These are phyloP conservation scores for Lymantria dispar DNA, from an alignment of 2,888 invertebrate genomes.

Conservation along the genomic window DNA sequence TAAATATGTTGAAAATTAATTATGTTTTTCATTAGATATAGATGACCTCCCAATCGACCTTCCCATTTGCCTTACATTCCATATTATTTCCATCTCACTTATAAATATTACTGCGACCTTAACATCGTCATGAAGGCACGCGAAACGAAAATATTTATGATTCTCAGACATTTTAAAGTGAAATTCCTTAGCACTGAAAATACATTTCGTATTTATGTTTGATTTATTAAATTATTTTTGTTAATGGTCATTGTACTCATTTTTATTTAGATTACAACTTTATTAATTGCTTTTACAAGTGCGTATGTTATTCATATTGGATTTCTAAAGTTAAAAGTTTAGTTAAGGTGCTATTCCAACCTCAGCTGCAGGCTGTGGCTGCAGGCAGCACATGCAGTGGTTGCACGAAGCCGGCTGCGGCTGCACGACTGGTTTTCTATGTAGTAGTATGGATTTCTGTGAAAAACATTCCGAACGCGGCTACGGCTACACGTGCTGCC, in stretches of 20 bases:
- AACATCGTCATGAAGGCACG: conserved; percentile 12
- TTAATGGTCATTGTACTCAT: conserved; percentile 11
- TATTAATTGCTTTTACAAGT: neutral
- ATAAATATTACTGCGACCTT: conserved; percentile 31
- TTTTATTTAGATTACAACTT: neutral
- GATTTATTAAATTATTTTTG: conserved; percentile 6
- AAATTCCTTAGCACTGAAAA: conserved; percentile 17
- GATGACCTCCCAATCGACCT: conserved; percentile 16
- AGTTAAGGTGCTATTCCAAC: too few relatives aligned
- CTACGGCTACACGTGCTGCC: too few relatives aligned
- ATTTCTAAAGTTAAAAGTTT: neutral
- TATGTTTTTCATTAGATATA: neutral
- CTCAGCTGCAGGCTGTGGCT: too few relatives aligned
- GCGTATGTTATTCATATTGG: neutral
- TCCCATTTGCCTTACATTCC: conserved; percentile 27
- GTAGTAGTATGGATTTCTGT: too few relatives aligned
- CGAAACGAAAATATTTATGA: conserved; percentile 28
- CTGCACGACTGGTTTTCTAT: too few relatives aligned
- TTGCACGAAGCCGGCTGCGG: too few relatives aligned
- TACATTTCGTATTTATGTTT: conserved; percentile 8
- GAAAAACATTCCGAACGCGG: too few relatives aligned
- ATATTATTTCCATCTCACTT: conserved; percentile 29
- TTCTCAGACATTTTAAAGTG: conserved; percentile 15
- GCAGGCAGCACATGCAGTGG: too few relatives aligned
- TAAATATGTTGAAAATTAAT: too few relatives aligned